Conservation (phyloP, 2,888 invertebrate species). For the Ormia ochracea region DNA sequence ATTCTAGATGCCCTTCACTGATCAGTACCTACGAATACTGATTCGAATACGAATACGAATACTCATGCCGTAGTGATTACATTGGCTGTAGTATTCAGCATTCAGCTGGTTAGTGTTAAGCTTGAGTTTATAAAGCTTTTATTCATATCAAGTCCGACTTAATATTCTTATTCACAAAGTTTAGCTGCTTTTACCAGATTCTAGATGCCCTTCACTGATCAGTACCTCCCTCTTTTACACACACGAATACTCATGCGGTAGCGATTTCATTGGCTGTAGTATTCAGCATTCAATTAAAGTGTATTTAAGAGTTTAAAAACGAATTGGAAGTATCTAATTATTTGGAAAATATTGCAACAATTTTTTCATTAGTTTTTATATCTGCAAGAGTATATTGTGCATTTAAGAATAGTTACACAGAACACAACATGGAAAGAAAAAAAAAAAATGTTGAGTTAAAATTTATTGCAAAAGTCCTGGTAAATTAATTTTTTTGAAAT, state of each 20-base stretch:
- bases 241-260: too few species aligned
- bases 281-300: slow-evolving; percentile 39
- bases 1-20: too few species aligned
- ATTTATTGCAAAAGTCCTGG: neutral
- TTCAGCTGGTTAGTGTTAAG: slow-evolving; percentile 37
- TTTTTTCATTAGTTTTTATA: neutral
- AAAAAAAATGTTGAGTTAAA: neutral
- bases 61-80: too few species aligned
- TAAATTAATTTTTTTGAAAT: neutral
- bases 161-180: too few species aligned
- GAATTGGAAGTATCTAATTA: slow-evolving; percentile 51
- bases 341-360: slow-evolving; percentile 8
- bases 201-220: too few species aligned
- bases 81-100: neutral
- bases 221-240: too few species aligned
- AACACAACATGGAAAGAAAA: neutral
- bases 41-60: too few species aligned
- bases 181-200: too few species aligned
- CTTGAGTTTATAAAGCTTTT: slow-evolving; percentile 19
- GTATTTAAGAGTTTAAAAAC: slow-evolving; percentile 16
- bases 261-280: neutral
- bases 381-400: neutral
- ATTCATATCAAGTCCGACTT: too few species aligned
- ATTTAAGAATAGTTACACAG: neutral
- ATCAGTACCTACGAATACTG: too few species aligned